Evolutionary conservation across 2,113 vertebrate species (phyloP), one percentile per base, ranked within the genome.

Genomic region (Melospiza melodia): DNA sequence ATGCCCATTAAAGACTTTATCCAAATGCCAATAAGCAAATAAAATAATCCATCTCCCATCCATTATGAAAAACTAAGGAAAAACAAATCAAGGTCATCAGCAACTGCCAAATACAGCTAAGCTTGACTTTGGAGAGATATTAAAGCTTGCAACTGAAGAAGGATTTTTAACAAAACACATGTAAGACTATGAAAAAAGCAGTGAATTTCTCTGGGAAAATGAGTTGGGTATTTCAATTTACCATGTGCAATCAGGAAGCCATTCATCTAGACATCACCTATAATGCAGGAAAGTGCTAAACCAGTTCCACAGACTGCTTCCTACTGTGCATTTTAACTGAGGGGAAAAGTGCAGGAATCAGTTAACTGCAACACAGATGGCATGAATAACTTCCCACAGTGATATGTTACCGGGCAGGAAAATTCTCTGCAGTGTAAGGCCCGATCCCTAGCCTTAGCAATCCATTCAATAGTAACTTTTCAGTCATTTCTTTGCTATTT

Each of bases 241-340:
- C 24, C 3, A 2, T 55, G 72, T 1, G 68, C 90, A 96, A 89
- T 96, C 96, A 95, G 86, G 73, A 93, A 93, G 88, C 90, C 92
- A 93, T 95, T 97, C 94, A 96, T 92, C 79, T 90, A 93, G 61
- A 12, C 62, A 93, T 87, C 95, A 96, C 90, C 73, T 89, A 52
- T 89, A 95, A 92, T 48, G 76, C 73, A 94, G 85, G 41, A 22
- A 71, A 94, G 79, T 58, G 73, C 92, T 92, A 96, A 89, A 73
- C 88, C 80, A 82, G 93, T 84, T 89, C 82, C 88, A 86, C 52
- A 63, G 82, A 44, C 57, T 78, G 79, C 82, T 78, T 80, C 92
- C 92, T 73, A 92, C 76, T n/a, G 65, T 58, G 92, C 85, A 90
- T 81, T 93, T 95, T 84, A 90, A 92, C 82, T 7, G 31, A 90